Percentiles rank a stretch among this genome's conserved stretches.
Evolutionary conservation across 1,140 invertebrate genomes (phyloP).

Genomic region (Cydia strobilella): DNA sequence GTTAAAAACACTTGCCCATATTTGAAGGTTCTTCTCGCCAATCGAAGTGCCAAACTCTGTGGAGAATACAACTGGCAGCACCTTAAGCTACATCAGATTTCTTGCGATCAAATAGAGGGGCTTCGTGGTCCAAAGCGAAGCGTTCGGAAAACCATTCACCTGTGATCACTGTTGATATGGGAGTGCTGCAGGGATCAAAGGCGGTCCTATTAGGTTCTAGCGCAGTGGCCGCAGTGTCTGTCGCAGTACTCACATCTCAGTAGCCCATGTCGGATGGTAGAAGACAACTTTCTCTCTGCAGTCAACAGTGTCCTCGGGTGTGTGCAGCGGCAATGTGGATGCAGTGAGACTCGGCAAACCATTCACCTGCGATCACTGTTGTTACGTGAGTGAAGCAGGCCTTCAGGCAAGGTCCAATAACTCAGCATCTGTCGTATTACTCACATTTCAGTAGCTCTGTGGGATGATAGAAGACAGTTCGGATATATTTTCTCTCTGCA

Average conservation of each 20-base stretch:
- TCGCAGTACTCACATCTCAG: constrained; percentile 97
- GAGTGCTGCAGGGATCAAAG: too few species aligned
- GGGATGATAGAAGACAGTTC: constrained; percentile 95
- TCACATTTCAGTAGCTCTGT: constrained; percentile 96
- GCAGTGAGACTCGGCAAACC: too few species aligned
- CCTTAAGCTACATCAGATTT: too few species aligned
- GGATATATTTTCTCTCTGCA: constrained; percentile 94
- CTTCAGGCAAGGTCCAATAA: not conserved
- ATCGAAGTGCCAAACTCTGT: too few species aligned
- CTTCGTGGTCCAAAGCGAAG: constrained; percentile 81
- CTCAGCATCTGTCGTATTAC: constrained; percentile 60
- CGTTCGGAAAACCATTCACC: constrained; percentile 73
- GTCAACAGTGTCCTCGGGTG: constrained; percentile 91
- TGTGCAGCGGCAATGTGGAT: too few species aligned
- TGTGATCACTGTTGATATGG: not conserved
- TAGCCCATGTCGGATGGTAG: constrained; percentile 94
- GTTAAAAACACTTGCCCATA: too few species aligned
- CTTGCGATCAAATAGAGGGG: too few species aligned
- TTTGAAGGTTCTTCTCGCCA: too few species aligned
- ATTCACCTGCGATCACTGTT: constrained; percentile 40
- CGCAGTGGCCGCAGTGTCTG: too few species aligned
- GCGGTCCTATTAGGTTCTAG: too few species aligned
- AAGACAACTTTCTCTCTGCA: constrained; percentile 97
- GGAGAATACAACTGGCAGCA: too few species aligned
- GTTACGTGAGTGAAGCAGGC: constrained; percentile 33